Conservation (phyloP, 2,888 invertebrate species). For the Drosophila merina region DNA sequence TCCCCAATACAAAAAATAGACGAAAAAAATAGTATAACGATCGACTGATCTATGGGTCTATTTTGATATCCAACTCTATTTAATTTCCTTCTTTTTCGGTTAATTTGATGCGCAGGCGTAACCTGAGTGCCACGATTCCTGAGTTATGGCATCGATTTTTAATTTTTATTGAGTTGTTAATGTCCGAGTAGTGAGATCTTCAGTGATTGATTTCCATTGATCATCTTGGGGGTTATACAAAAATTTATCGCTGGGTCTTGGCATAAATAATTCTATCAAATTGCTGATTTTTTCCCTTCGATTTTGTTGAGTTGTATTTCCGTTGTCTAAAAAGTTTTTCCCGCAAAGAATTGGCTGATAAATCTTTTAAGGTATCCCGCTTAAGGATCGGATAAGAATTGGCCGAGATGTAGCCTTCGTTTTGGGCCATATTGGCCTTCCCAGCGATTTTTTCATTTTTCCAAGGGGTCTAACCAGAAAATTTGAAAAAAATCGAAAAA, state of each 20-base stretch:
- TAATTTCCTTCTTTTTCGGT: background rate
- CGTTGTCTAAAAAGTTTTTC: too few relatives aligned
- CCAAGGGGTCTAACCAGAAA: too few relatives aligned
- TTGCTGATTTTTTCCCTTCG: background rate
- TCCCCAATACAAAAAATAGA: background rate
- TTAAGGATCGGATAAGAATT: too few relatives aligned
- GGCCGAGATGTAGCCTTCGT: too few relatives aligned
- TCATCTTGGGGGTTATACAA: background rate
- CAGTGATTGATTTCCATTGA: conserved; percentile 4
- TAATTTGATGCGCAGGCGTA: conserved; percentile 25
- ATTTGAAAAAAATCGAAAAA: too few relatives aligned
- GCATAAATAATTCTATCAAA: background rate
- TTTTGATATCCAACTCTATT: background rate
- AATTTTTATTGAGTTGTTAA: conserved; percentile 1
- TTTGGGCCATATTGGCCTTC: too few relatives aligned
- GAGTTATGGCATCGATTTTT: conserved; percentile 19
- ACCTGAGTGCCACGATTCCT: background rate
- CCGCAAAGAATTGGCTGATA: too few relatives aligned
- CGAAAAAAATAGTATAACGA: conserved; percentile 24
- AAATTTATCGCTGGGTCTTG: background rate
- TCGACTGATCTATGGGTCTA: conserved; percentile 38
- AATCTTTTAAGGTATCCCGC: too few relatives aligned
- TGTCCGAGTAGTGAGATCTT: background rate
- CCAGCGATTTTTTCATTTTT: too few relatives aligned
- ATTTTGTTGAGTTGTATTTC: background rate